Conservation (phyloP, 2,113 vertebrate genomes). For the Upupa epops region DNA sequence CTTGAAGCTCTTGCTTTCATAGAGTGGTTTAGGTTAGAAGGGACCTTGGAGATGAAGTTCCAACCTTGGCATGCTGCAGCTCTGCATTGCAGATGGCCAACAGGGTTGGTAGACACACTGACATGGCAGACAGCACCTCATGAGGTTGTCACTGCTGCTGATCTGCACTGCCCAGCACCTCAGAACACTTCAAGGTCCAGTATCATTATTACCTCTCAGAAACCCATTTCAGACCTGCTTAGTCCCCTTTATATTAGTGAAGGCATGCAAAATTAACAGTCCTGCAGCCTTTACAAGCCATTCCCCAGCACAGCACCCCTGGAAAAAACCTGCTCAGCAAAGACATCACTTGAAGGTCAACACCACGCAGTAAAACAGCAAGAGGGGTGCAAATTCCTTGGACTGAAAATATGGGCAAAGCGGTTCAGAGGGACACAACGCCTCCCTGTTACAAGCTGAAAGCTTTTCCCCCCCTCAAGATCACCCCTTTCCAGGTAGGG, state of each 20-base stretch:
- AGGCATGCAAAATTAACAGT: neutral
- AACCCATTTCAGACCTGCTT: neutral
- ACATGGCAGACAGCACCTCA: neutral
- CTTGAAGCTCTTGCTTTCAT: neutral
- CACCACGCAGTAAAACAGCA: neutral
- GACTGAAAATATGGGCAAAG: neutral
- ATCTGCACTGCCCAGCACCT: neutral
- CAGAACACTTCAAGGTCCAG: neutral
- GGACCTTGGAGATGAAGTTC: too few species aligned
- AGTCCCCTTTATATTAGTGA: neutral
- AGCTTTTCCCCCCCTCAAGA: neutral
- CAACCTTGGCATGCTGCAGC: neutral
- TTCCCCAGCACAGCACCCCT: neutral
- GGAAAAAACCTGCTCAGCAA: neutral
- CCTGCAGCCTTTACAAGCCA: neutral
- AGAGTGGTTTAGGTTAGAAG: too few species aligned
- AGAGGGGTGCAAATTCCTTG: neutral
- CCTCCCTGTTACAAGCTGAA: neutral
- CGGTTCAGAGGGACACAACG: rapidly evolving
- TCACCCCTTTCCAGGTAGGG: neutral
- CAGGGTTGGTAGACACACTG: neutral
- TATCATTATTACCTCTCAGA: neutral
- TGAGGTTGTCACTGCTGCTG: neutral
- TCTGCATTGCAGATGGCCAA: neutral
- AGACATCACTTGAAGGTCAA: neutral